Base-by-base conservation (phyloP, 2,113 vertebrate species). In the Rhinopomastus cyanomelas region DNA sequence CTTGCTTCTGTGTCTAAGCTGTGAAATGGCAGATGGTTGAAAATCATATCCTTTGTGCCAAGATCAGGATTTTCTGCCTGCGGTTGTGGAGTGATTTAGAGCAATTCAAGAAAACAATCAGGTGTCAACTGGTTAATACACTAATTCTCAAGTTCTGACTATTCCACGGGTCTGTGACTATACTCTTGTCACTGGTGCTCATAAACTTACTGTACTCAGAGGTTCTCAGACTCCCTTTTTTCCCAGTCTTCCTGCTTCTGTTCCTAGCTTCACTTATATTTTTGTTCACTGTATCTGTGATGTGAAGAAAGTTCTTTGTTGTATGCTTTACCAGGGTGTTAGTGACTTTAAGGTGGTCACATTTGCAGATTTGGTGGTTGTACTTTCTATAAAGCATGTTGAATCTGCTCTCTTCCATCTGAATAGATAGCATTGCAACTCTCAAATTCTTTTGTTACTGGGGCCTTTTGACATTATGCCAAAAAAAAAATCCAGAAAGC, bases 21-120 rank as follows among this genome's bases (percentile, higher is more conserved):
- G 52, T 77, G 55, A 69, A 85, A 75, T 73, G 52, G 81, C 81
- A 91, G 61, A 78, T 37, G 48, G 16, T 46, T 90, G 74, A 83
- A 92, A 94, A 90, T 55, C 37, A 75, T 3, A 67, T 88, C 53
- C 61, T 85, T 79, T 71, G 6, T 78, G 53, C 61, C 29, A 76
- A 65, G 68, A 75, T 66, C 52, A 67, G 82, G 68, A 55, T 66
- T 85, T 91, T 85, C 76, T 88, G 82, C 42, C 76, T 92, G 76
- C 68, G 44, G 7, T 10, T 71, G 65, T 56, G 23, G 52, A 71
- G 49, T 25, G 25, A 34, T 85, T 85, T 53, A 55, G 60, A 66
- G 61, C 51, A 85, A 59, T 57, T 74, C 22, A 85, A 69, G 48
- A 72, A 80, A 90, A 78, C 68, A 83, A 6, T 88, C 53, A 61